Percentiles rank a stretch among this genome's conserved stretches.
phyloP scores from a whole-genome alignment of 1,140 invertebrate genomes.

The Neodiprion fabricii region DNA sequence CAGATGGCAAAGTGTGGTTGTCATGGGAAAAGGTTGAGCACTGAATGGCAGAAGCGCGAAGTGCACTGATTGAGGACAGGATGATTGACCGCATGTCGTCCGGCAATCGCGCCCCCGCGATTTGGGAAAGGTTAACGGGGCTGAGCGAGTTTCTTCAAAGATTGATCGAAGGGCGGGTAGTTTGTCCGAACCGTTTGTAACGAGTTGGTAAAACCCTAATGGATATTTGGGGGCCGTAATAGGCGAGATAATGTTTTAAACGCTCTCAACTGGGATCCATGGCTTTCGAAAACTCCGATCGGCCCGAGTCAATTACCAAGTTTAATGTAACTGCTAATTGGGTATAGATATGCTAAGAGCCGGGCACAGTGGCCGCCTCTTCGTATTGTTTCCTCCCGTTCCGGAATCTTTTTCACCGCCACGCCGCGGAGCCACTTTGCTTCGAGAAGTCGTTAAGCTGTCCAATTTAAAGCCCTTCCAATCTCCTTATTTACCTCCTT shows the following conservation, averaged over 20 bases:
- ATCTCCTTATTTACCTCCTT: background rate
- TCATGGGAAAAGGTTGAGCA: no score
- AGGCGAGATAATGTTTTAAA: background rate
- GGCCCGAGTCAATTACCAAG: background rate
- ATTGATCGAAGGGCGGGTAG: background rate
- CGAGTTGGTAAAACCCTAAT: no score
- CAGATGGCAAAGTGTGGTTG: no score
- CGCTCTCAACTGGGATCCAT: background rate
- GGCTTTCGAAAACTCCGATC: background rate
- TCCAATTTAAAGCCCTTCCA: background rate
- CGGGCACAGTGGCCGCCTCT: background rate
- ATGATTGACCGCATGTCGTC: no score
- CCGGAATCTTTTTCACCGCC: background rate
- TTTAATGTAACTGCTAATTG: constrained; percentile 6
- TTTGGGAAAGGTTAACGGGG: no score
- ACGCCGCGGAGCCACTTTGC: background rate
- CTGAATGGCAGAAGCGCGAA: no score
- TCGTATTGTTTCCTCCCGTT: background rate
- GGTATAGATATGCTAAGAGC: constrained; percentile 5
- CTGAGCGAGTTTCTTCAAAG: background rate
- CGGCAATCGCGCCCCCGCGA: no score
- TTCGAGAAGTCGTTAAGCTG: background rate
- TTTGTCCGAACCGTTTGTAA: background rate
- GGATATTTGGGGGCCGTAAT: background rate
- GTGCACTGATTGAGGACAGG: no score